Evolutionary conservation across 2,888 invertebrate genomes (phyloP).

Genomic region (Lithophane ornitopus): DNA sequence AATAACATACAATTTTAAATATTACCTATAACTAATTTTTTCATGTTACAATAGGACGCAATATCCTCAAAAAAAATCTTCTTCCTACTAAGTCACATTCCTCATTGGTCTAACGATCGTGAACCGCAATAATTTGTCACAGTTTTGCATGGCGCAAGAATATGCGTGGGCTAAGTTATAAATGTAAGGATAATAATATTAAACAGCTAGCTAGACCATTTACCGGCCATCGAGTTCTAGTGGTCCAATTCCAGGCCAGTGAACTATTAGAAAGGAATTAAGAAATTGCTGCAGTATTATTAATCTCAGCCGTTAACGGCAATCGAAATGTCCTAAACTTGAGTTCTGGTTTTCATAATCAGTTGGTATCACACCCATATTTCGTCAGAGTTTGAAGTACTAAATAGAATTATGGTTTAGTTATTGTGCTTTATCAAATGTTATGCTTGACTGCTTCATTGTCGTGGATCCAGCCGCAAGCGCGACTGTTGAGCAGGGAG

Average conservation of each 20-base stretch:
- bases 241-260: conserved; percentile 45
- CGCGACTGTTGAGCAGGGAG: neutral
- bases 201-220: neutral
- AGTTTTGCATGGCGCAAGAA: neutral
- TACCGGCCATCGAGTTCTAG: conserved; percentile 30
- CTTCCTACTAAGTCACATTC: conserved; percentile 4
- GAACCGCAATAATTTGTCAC: conserved; percentile 1
- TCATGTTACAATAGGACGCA: too few relatives aligned
- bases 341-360: conserved; percentile 42
- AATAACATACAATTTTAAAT: too few relatives aligned
- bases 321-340: conserved; percentile 39
- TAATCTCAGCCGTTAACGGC: conserved; percentile 14
- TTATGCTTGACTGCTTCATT: neutral
- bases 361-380: conserved; percentile 1
- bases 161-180: conserved; percentile 17
- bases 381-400: conserved; percentile 19
- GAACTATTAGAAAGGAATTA: conserved; percentile 57
- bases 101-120: conserved; percentile 12
- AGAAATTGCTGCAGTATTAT: conserved; percentile 34
- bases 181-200: neutral
- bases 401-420: neutral
- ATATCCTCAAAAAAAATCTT: neutral
- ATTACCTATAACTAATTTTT: too few relatives aligned
- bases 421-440: neutral
- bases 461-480: neutral